Evolutionary conservation across 2,113 vertebrate species (phyloP), one percentile per base, ranked within the genome.

Genomic region (Pipra filicauda): DNA sequence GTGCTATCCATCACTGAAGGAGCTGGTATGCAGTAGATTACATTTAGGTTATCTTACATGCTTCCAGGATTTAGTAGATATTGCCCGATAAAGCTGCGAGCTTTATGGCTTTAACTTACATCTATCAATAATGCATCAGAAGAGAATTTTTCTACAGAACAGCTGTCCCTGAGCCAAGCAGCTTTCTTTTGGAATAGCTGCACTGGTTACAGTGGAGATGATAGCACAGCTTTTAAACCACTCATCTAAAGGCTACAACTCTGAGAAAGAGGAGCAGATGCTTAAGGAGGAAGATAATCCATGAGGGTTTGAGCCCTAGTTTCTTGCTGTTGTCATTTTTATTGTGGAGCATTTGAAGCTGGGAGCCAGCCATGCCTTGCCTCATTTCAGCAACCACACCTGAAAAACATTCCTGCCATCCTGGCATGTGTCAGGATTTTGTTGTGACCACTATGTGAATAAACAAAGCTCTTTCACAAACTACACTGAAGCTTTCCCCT

Each of bases 91-190:
- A 96, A 94, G 90, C 95, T 96, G 79, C 4, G 14, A 83, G 95
- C 89, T 96, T 93, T 94, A 87, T 94, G 95, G 81, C 85, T 89
- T 72, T 97, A 96, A 96, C 97, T 96, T 97, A 95, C 88, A 89
- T 94, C 96, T 97, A 97, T 97, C 97, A 97, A 96, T 97, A 97
- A 97, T 96, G 94, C 89, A 97, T 96, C 96, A 96, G 94, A 91
- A 93, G 93, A 91, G 96, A 94, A 89, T 96, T 95, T 93, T 97
- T 93, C 91, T 89, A 77, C 21, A 18, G 70, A 89, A 72, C 88
- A 91, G 90, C 94, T 89, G 75, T 95, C 88, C 87, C 91, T 95
- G 82, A 96, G 89, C 86, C 95, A 88, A 96, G 95, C 71, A 75
- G 58, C 80, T 94, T 92, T 73, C 84, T 73, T 59, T 89, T 88